Percentiles rank a stretch among this genome's conserved stretches.
phyloP scores from a whole-genome alignment of 2,888 invertebrate species.

The Drosophila niveifrons region DNA sequence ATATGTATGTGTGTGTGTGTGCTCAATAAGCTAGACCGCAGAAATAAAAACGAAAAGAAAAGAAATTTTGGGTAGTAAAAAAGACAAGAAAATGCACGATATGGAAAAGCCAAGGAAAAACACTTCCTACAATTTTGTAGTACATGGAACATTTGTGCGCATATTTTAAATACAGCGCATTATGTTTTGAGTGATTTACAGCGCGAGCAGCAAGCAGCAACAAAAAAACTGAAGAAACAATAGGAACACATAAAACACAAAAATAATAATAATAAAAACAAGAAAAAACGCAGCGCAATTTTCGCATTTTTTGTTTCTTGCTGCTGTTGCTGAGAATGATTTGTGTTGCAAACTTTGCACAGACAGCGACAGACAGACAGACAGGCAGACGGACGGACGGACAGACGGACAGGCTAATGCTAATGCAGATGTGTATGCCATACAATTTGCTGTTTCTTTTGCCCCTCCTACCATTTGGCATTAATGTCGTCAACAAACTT shows the following conservation, averaged over 20 bases:
- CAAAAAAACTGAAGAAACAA: constrained; percentile 49
- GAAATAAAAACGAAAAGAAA: constrained; percentile 7
- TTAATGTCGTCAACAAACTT: constrained; percentile 78
- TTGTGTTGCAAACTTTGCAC: constrained; percentile 57
- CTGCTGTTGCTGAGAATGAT: constrained; percentile 52
- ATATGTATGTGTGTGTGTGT: constrained; percentile 31
- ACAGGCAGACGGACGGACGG: no score
- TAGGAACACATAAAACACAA: constrained; percentile 28
- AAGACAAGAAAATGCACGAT: constrained; percentile 12
- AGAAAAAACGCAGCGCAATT: constrained; percentile 25
- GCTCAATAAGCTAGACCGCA: constrained; percentile 58
- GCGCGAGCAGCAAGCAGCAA: constrained; percentile 17
- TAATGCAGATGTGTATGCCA: constrained; percentile 67
- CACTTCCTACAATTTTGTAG: constrained; percentile 48
- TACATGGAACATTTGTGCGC: constrained; percentile 62
- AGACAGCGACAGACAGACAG: constrained; percentile 14
- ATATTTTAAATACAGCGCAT: constrained; percentile 76
- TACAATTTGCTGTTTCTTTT: constrained; percentile 53
- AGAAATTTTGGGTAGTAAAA: constrained; percentile 17
- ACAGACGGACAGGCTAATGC: constrained; percentile 25
- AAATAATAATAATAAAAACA: constrained; percentile 17
- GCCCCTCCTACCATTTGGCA: constrained; percentile 26
- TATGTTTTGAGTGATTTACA: constrained; percentile 77
- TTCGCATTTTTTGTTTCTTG: constrained; percentile 21
- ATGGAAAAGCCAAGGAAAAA: constrained; percentile 38